Evolutionary conservation across 2,888 invertebrate species (phyloP).

Genomic region (Oscheius myriophilus): DNA sequence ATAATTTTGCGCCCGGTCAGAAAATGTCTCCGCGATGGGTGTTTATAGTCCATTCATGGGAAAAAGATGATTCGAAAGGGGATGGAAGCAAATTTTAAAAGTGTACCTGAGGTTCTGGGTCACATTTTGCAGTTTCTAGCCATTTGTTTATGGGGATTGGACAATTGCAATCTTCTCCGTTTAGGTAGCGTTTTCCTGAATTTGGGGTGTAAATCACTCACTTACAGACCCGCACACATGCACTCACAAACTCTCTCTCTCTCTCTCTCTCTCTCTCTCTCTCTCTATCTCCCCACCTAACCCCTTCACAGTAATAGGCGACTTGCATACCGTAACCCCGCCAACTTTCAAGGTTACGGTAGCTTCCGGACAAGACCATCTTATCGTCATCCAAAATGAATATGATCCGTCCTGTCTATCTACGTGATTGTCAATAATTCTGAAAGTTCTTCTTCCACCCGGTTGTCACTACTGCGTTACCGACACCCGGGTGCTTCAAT

Average conservation of each 20-base stretch:
- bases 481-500: not conserved
- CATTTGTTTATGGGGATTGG: constrained; percentile 7
- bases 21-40: too few species aligned
- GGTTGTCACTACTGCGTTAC: too few species aligned
- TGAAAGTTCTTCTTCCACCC: not conserved
- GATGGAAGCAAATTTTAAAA: not conserved
- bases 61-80: too few species aligned
- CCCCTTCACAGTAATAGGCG: constrained; percentile 1
- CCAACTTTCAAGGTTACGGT: not conserved
- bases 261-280: not conserved
- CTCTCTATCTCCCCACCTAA: not conserved
- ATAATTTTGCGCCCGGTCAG: too few species aligned
- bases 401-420: constrained; percentile 24
- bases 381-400: constrained; percentile 3
- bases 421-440: not conserved
- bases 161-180: constrained; percentile 16
- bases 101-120: constrained; percentile 13
- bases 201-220: too few species aligned
- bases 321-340: not conserved
- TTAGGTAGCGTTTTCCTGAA: not conserved
- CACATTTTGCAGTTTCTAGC: constrained; percentile 20
- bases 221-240: too few species aligned
- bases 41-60: too few species aligned
- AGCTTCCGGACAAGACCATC: not conserved
- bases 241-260: too few species aligned